Base-by-base conservation (phyloP, 2,113 vertebrate genomes). In the Potamarius usumacintae region DNA sequence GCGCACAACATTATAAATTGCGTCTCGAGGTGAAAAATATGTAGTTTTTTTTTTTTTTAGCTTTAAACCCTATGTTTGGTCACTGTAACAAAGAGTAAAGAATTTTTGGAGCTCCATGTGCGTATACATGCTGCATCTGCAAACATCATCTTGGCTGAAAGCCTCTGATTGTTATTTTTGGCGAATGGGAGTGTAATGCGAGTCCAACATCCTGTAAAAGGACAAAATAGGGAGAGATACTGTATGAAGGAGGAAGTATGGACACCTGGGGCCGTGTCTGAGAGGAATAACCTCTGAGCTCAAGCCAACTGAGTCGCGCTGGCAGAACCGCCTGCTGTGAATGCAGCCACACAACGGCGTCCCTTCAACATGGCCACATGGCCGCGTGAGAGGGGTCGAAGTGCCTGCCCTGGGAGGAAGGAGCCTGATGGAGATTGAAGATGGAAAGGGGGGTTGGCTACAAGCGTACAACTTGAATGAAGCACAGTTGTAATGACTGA, bases 261-360 rank as follows among this genome's bases (percentile, higher is more conserved):
- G 90, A 88, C 91, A 93, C 91, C 91, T 95, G 91, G 88, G 92
- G 90, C 89, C 52, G 82, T 50, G 85, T 69, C 53, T 82, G 67
- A 82, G 87, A 82, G 88, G 87, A 90, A 90, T 79, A 85, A 93
- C 87, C 88, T 91, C 83, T 92, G 91, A 93, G 91, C 85, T 88
- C 22, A 5, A 42, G 90, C 91, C 92, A 93, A 88, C 84, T 85
- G 87, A 14, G 6, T 89, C 65, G 87, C 86, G 67, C 83, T 63
- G 85, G 85, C 81, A 79, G 22, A 76, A 84, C 67, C 8, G 74
- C 81, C 85, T 88, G 82, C 86, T 90, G 84, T 89, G 83, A 89
- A 87, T 85, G 71, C n/a, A 8, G 53, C 62, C 89, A 87, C 87
- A 91, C 85, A 86, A 85, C 27, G 50, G 30, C 50, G 17, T 65